A percentile compares a stretch with the other conserved stretches of the same genome.
Conservation (phyloP, 2,888 invertebrate genomes). For the Ormyrus pomaceus region DNA sequence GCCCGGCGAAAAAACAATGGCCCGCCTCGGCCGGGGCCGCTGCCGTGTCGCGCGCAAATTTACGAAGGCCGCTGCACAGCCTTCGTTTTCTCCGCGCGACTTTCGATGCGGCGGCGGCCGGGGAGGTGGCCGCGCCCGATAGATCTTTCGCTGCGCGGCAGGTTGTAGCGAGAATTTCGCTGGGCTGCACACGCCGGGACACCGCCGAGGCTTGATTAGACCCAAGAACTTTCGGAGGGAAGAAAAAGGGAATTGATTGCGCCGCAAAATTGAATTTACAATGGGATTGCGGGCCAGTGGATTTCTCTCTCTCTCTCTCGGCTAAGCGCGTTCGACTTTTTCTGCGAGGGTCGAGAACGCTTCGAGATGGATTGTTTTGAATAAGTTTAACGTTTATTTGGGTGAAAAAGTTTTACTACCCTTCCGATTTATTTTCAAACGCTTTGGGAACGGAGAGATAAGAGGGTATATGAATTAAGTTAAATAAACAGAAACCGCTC, state of each 20-base stretch:
- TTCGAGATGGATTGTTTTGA: too few species aligned
- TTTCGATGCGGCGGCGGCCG: too few species aligned
- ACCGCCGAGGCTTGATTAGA: conserved; percentile 36
- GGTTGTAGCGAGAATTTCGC: conserved; percentile 11
- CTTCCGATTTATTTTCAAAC: too few species aligned
- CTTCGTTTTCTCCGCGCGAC: neutral
- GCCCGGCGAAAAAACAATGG: conserved; percentile 19
- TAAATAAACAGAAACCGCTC: too few species aligned
- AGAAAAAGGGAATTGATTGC: conserved; percentile 38
- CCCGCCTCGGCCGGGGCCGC: neutral
- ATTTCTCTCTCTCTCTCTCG: too few species aligned
- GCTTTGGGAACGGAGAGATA: too few species aligned
- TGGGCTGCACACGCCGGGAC: neutral
- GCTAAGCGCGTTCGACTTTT: too few species aligned
- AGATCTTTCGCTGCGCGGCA: conserved; percentile 2
- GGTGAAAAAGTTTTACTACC: too few species aligned
- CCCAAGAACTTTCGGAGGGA: conserved; percentile 11
- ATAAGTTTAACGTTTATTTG: too few species aligned
- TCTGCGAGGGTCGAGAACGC: too few species aligned
- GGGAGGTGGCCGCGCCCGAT: neutral
- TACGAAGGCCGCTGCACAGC: neutral
- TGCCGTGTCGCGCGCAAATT: conserved; percentile 12
- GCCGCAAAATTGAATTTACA: conserved; percentile 44
- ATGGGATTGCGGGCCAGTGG: conserved; percentile 16
- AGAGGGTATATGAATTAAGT: too few species aligned